A percentile compares a stretch with the other conserved stretches of the same genome.
These are phyloP conservation scores for Liodrosophila aerea DNA, from an alignment of 2,888 invertebrate genomes.

Conservation along the genomic window DNA sequence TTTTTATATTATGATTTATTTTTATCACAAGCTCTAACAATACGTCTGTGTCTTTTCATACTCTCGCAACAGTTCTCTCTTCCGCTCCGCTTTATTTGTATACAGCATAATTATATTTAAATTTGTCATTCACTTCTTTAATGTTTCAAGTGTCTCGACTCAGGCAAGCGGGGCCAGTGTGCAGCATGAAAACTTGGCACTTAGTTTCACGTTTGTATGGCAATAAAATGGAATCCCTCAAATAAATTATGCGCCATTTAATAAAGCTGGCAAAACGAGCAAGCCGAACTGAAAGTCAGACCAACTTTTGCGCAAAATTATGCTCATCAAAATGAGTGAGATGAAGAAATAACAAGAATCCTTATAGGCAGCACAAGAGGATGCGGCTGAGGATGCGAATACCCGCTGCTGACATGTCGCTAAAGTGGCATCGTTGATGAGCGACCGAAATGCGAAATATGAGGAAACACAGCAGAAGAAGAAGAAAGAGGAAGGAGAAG, in stretches of 20 bases:
- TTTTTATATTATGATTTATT: too few relatives aligned
- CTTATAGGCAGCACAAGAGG: conserved; percentile 3
- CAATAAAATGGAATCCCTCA: conserved; percentile 51
- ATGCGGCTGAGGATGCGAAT: conserved; percentile 34
- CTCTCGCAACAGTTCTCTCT: background rate
- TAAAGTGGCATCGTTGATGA: conserved; percentile 57
- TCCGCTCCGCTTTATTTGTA: conserved; percentile 19
- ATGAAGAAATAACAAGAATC: conserved; percentile 16
- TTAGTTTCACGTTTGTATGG: conserved; percentile 30
- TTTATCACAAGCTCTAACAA: too few relatives aligned
- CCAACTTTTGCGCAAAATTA: conserved; percentile 56
- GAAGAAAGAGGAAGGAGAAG: background rate
- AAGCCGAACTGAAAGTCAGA: conserved; percentile 1
- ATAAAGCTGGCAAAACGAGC: conserved; percentile 50
- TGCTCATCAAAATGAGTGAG: conserved; percentile 48
- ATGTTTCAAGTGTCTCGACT: background rate
- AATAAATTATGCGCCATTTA: conserved; percentile 65
- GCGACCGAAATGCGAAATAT: conserved; percentile 4
- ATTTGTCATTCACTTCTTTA: conserved; percentile 34
- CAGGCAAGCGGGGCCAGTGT: conserved; percentile 11
- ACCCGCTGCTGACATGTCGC: conserved; percentile 43
- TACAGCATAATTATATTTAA: conserved; percentile 53
- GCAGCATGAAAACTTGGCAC: conserved; percentile 20
- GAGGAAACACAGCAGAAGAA: conserved; percentile 14
- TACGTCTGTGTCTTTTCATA: background rate